Evolutionary conservation across 2,888 invertebrate genomes (phyloP), one percentile per base, ranked within the genome.

Genomic region (Synanthedon formicaeformis): DNA sequence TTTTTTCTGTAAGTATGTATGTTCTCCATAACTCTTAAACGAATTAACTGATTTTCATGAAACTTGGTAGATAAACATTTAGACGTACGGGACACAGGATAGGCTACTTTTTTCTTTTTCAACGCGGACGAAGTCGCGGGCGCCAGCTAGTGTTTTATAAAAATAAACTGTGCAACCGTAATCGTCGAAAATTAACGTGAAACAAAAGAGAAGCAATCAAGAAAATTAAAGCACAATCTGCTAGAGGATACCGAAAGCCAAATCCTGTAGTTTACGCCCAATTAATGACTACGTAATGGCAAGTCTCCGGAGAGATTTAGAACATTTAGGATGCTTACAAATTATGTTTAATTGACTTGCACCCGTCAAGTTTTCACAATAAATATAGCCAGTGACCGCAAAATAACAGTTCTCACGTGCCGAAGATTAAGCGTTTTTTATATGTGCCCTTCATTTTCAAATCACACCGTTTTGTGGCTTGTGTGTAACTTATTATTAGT

Each of bases 301-400:
- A 41, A 58, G 62, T 55, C 63, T 61, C 56, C 58, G 58, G 58
- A 59, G 57, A 60, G 62, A 58, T 63, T 66, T 66, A 65, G 62
- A 63, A 34, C 34, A 34, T 45, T n/a, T 45, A 63, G 64, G 66
- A 66, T 66, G 63, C 65, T 60, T 63, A 64, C 60, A 45, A 34
- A 78, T 75, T 73, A 69, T 63, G 71, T 73, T 78, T 75, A 79
- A 80, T 81, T 79, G 76, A 71, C 69, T 64, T 67, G 74, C 69
- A 69, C 71, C 73, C 71, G 72, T 73, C 73, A 77, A 77, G 77
- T 69, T 74, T 61, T 64, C 65, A 65, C 62, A 61, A 60, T 73
- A 78, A 78, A 69, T 73, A 75, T 74, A 34, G 10, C 34, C 34
- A 34, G 34, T 73, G 75, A 75, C 78, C 73, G 77, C 78, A 71